Evolutionary conservation across 1,140 invertebrate species (phyloP), one percentile per base, ranked within the genome.

Genomic region (Drosophila melanica): DNA sequence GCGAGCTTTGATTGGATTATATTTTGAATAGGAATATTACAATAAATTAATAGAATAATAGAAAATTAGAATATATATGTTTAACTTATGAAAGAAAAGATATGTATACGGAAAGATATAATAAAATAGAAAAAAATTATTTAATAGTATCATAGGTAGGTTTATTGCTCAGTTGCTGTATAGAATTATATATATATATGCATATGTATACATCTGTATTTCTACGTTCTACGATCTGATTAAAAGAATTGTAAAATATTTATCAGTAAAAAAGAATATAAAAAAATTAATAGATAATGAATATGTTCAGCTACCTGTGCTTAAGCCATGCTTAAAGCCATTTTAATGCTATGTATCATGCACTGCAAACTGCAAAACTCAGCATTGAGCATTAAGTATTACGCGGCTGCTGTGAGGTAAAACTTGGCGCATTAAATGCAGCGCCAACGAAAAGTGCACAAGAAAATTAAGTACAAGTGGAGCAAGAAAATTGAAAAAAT

Each of bases 341-440:
- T 39, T 14, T 48, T 63, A 64, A 64, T 64, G 23, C 4, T 18
- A 11, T 3, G 33, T 14, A 23, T 12, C 33, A 10, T 35, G 23
- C 20, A 23, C 20, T 23, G 39, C 47, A 8, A 53, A 54, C 42
- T 55, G 20, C 33, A 39, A 50, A 10, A 12, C 9, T 30, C 33
- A 65, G 62, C 47, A 51, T 66, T 54, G 54, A 55, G 53, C 44
- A 63, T 47, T 45, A 47, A 63, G 33, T 37, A 35, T 63, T 55
- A 68, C 66, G 62, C 53, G 44, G 39, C 54, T 58, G 54, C 41
- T 18, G 59, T 39, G 55, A 48, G 47, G 20, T 65, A 47, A 89
- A 89, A 79, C 77, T 87, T 84, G 48, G 63, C 51, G 68, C 84
- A 87, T 87, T 89, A 89, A 87, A 84, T 68, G 82, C 84, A 87